Evolutionary conservation across 1,140 invertebrate species (phyloP).

Genomic region (Scaptomyza pallida): DNA sequence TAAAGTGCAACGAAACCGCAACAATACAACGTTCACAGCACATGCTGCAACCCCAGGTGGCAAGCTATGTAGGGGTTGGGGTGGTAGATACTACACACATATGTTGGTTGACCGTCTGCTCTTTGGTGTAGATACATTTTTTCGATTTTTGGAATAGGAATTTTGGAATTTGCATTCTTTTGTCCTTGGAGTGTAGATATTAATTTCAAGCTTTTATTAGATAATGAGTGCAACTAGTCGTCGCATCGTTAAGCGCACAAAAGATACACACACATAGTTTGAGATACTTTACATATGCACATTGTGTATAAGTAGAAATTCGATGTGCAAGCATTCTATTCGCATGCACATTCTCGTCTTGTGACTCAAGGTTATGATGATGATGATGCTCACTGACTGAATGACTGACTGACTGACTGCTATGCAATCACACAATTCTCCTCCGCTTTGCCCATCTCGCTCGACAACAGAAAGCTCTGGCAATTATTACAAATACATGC

Average conservation of each 20-base stretch:
- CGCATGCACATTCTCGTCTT: constrained; percentile 77
- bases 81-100: too few relatives aligned
- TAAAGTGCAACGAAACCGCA: constrained; percentile 83
- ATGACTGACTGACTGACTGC: constrained; percentile 33
- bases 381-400: constrained; percentile 44
- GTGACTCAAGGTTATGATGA: constrained; percentile 77
- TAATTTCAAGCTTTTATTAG: constrained; percentile 67
- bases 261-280: constrained; percentile 24
- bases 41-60: constrained; percentile 18
- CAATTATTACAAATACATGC: constrained; percentile 62
- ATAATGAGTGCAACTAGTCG: constrained; percentile 47
- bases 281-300: constrained; percentile 27
- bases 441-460: neutral
- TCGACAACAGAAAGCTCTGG: constrained; percentile 48
- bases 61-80: neutral
- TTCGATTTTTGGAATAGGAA: constrained; percentile 2
- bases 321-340: constrained; percentile 62
- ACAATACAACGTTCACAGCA: constrained; percentile 56
- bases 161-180: constrained; percentile 40
- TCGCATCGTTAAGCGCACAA: constrained; percentile 13
- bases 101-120: neutral
- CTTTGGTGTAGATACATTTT: constrained; percentile 16
- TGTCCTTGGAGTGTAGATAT: constrained; percentile 67
- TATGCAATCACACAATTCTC: neutral
- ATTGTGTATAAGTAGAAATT: constrained; percentile 15